Conservation (phyloP, 2,113 vertebrate genomes). For the Rhegmatorhina hoffmannsi region DNA sequence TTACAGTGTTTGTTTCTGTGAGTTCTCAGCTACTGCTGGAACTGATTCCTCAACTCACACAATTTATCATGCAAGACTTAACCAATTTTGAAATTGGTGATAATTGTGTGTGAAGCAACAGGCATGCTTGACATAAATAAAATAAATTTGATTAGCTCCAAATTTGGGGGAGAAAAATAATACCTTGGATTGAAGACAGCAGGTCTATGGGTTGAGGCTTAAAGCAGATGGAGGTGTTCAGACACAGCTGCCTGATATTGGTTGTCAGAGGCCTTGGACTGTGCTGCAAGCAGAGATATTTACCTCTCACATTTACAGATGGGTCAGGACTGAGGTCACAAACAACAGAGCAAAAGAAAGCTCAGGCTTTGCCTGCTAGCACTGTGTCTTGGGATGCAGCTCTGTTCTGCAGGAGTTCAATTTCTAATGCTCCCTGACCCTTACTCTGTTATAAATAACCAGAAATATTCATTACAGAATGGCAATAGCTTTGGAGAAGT, state of each 20-base stretch:
- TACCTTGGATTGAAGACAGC: background rate
- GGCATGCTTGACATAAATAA: background rate
- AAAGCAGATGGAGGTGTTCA: background rate
- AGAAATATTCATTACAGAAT: slow-evolving; percentile 66
- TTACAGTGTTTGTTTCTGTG: background rate
- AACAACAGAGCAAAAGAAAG: slow-evolving; percentile 6
- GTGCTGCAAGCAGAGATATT: slow-evolving; percentile 31
- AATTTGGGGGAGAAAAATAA: background rate
- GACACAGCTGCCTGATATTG: background rate
- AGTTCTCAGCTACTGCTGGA: background rate
- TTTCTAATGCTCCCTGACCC: slow-evolving; percentile 56
- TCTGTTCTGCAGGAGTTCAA: background rate
- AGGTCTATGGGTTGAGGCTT: background rate
- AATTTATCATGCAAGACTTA: background rate
- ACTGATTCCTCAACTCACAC: background rate
- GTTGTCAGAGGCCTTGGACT: background rate
- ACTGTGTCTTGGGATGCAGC: background rate
- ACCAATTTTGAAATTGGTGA: background rate
- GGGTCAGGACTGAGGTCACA: slow-evolving; percentile 36
- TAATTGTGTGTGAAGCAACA: background rate
- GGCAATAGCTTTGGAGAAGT: slow-evolving; percentile 41
- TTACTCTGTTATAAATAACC: slow-evolving; percentile 51
- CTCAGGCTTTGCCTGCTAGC: background rate
- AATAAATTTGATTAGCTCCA: background rate
- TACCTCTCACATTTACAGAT: background rate